Evolutionary conservation across 2,888 invertebrate genomes (phyloP).

Genomic region (Scaptomyza reducta): DNA sequence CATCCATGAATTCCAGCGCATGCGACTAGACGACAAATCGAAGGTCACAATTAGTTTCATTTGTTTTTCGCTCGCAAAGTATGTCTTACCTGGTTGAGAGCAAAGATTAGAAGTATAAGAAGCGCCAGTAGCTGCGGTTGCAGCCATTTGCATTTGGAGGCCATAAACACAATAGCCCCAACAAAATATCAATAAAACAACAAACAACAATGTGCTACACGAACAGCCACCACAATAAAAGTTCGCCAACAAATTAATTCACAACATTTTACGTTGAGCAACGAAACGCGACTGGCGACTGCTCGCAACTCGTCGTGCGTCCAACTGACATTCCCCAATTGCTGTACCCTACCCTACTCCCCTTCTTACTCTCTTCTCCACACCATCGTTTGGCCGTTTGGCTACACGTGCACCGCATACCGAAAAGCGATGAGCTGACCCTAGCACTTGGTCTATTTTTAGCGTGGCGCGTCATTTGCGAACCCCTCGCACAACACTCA

Average conservation of each 20-base stretch:
- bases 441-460: slow-evolving; percentile 60
- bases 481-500: slow-evolving; percentile 6
- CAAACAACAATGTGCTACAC: not conserved
- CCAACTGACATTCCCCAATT: slow-evolving; percentile 33
- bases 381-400: slow-evolving; percentile 28
- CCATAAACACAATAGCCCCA: slow-evolving; percentile 24
- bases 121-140: slow-evolving; percentile 8
- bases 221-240: slow-evolving; percentile 17
- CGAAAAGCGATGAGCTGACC: slow-evolving; percentile 43
- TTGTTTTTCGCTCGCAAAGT: not conserved
- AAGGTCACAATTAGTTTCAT: not conserved
- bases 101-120: slow-evolving; percentile 17
- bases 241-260: slow-evolving; percentile 26
- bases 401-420: slow-evolving; percentile 67
- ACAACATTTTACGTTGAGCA: slow-evolving; percentile 70
- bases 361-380: not conserved
- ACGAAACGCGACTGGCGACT: slow-evolving; percentile 63
- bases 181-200: slow-evolving; percentile 6
- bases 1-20: slow-evolving; percentile 61
- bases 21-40: slow-evolving; percentile 21
- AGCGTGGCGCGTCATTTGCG: slow-evolving; percentile 56
- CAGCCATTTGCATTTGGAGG: slow-evolving; percentile 13
- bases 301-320: slow-evolving; percentile 31
- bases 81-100: slow-evolving; percentile 37
- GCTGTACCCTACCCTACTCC: not conserved